Percentiles rank a stretch among this genome's conserved stretches.
These are phyloP conservation scores for Tinea semifulvella DNA, from an alignment of 2,888 invertebrate species.

Conservation along the genomic window DNA sequence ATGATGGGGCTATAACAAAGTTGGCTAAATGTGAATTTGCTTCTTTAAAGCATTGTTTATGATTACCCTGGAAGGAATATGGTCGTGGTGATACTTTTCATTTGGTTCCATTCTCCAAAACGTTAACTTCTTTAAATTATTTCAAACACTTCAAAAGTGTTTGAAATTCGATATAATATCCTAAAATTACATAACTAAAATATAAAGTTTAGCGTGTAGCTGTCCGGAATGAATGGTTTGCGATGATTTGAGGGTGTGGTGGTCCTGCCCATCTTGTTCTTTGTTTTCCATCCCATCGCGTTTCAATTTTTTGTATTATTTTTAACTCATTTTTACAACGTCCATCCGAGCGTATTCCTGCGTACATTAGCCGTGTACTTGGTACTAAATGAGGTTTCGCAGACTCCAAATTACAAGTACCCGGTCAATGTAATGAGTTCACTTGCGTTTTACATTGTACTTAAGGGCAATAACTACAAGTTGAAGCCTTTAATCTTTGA, in stretches of 20 bases:
- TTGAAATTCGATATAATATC: conserved; percentile 10
- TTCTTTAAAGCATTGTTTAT: too few species aligned
- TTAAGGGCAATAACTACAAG: conserved; percentile 61
- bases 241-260: conserved; percentile 38
- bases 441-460: conserved; percentile 61
- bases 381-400: conserved; percentile 57
- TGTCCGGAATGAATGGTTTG: conserved; percentile 10
- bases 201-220: conserved; percentile 11
- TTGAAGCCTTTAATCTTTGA: conserved; percentile 47
- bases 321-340: conserved; percentile 43
- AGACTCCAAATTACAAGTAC: conserved; percentile 57
- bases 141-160: neutral
- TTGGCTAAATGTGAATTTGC: too few species aligned
- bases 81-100: too few species aligned
- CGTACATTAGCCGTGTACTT: conserved; percentile 48
- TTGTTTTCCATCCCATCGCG: conserved; percentile 40
- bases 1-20: too few species aligned
- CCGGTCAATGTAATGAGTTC: conserved; percentile 49
- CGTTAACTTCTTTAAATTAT: conserved; percentile 6
- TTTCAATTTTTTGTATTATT: conserved; percentile 34
- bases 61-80: too few species aligned
- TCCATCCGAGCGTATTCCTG: conserved; percentile 26
- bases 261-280: conserved; percentile 49
- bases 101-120: neutral
- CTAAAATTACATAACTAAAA: conserved; percentile 10